Evolutionary conservation across 2,888 invertebrate genomes (phyloP), one percentile per base, ranked within the genome.

Genomic region (Pheosia tremula): DNA sequence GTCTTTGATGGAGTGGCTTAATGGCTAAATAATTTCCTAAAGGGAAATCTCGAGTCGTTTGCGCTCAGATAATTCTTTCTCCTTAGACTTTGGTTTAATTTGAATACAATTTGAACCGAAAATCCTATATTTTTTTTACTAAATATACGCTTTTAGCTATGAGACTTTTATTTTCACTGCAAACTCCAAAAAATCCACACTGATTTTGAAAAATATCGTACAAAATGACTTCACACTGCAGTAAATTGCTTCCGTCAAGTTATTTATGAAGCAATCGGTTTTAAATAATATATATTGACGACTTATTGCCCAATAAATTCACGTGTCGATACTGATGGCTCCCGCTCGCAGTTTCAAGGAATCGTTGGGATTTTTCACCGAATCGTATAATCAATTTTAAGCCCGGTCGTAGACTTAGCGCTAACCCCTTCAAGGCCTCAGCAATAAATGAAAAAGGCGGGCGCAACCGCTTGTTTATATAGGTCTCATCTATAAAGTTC

Each of bases 371-470:
- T 86, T 85, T 82, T 81, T 82, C 82, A 74, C 63, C 66, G 69
- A 79, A 84, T 82, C 69, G 79, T 75, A 78, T 83, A 82, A 83
- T 83, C 81, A 79, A 83, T 84, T 81, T 79, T 75, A 71, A 77
- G 62, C 70, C 72, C 68, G 61, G 52, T 62, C 63, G 65, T 57
- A 57, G 53, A 62, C 55, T 60, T 53, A 59, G 66, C 36, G 57
- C 49, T 56, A 50, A 39, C 11, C 1, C 24, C 24, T 7, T 38
- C 11, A 37, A 10, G 38, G 38, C 24, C 50, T 50, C 24, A 7
- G 52, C 47, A 62, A 57, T 56, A 50, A 60, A 65, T 59, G 58
- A 55, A 58, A 64, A 61, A 49, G 56, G 58, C 53, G 52, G 50
- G 53, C 56, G 37, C 41, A 60, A 68, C 68, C 56, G 61, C 62